phyloP scores from a whole-genome alignment of 2,113 vertebrate genomes.

The Gracilinanus agilis region DNA sequence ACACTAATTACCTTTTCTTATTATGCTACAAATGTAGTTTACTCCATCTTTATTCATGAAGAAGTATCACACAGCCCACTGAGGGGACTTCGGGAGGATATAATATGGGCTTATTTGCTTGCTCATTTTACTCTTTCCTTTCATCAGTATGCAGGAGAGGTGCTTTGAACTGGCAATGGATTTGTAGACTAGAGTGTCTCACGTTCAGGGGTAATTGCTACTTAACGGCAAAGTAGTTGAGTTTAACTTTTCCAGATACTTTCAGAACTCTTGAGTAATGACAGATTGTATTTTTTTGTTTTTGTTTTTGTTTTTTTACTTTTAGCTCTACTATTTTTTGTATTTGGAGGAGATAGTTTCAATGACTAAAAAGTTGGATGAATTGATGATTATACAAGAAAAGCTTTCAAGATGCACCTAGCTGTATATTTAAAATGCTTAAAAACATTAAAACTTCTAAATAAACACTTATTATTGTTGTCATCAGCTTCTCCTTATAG shows the following conservation, averaged over 20 bases:
- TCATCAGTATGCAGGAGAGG: constrained; percentile 81
- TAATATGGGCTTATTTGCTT: constrained; percentile 85
- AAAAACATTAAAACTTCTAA: neutral
- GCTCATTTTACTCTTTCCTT: constrained; percentile 71
- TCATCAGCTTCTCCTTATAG: neutral
- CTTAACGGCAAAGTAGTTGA: constrained; percentile 62
- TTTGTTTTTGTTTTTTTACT: too few species aligned
- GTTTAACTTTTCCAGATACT: constrained; percentile 51
- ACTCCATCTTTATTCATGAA: constrained; percentile 95
- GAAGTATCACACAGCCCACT: constrained; percentile 84
- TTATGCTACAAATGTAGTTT: constrained; percentile 94
- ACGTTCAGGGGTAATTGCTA: constrained; percentile 75
- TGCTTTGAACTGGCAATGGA: constrained; percentile 76
- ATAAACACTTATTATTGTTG: neutral
- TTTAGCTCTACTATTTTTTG: neutral
- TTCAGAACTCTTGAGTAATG: constrained; percentile 26
- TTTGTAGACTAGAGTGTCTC: constrained; percentile 72
- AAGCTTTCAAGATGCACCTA: neutral
- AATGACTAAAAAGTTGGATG: constrained; percentile 20
- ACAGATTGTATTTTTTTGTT: neutral
- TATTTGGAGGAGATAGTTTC: constrained; percentile 43
- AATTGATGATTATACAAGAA: neutral
- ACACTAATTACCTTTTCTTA: constrained; percentile 98
- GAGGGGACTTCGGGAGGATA: constrained; percentile 81
- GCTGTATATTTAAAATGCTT: too few species aligned